Evolutionary conservation across 2,113 vertebrate genomes (phyloP).

Genomic region (Actinemys pallida): DNA sequence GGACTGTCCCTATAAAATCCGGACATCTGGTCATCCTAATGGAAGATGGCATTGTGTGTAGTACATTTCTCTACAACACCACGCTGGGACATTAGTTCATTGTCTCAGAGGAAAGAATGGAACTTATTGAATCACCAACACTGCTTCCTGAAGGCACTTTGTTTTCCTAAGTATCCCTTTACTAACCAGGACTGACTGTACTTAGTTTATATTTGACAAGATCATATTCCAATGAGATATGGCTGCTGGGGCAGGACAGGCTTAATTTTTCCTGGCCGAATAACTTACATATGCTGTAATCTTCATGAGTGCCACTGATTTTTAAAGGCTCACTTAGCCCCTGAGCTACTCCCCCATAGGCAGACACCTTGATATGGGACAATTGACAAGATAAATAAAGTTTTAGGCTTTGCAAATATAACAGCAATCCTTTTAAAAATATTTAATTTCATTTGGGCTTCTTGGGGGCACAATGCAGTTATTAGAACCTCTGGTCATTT

Average conservation of each 20-base stretch:
- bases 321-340: background rate
- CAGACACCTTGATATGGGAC: background rate
- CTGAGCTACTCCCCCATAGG: background rate
- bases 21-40: background rate
- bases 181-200: background rate
- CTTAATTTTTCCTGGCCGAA: background rate
- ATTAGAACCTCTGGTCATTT: background rate
- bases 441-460: background rate
- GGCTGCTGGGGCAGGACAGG: constrained; percentile 8
- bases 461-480: background rate
- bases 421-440: background rate
- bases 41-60: background rate
- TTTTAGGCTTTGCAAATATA: constrained; percentile 11
- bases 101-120: background rate
- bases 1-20: no score
- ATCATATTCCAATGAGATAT: background rate
- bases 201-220: constrained; percentile 7
- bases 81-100: background rate
- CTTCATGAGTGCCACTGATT: background rate
- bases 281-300: background rate
- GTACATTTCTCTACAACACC: background rate
- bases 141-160: background rate
- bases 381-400: background rate
- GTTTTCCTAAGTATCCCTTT: background rate
- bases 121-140: background rate